phyloP scores from a whole-genome alignment of 2,113 vertebrate genomes.

The Choloepus hoffmanni region DNA sequence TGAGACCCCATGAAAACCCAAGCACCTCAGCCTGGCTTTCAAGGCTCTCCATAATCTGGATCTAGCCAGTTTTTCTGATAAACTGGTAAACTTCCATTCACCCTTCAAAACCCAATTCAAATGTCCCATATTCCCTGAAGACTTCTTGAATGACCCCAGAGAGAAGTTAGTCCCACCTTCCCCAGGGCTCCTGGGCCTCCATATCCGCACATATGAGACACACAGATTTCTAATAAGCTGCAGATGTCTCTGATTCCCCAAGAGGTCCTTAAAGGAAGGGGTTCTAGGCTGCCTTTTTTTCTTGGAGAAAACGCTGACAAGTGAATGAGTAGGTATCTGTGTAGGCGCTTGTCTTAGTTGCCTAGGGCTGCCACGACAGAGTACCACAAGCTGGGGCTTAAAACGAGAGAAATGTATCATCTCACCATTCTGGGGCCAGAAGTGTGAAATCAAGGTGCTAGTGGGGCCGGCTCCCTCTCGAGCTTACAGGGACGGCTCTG shows the following conservation, averaged over 20 bases:
- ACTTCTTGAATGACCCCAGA: background rate
- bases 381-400: background rate
- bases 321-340: background rate
- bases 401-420: no score
- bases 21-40: background rate
- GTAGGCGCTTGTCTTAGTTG: background rate
- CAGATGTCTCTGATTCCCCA: background rate
- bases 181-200: background rate
- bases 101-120: background rate
- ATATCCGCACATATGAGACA: fast-evolving
- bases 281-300: background rate
- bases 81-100: background rate
- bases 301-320: background rate
- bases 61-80: background rate
- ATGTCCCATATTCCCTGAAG: background rate
- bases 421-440: no score
- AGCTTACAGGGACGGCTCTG: no score
- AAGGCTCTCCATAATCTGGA: background rate
- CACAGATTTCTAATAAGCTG: fast-evolving
- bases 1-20: background rate
- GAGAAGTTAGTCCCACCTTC: background rate
- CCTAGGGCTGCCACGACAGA: no score
- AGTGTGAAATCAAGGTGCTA: no score
- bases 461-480: background rate
- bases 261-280: background rate